Conservation (phyloP, 92 coral and sea anemone species). For the Actinostola sp. region DNA sequence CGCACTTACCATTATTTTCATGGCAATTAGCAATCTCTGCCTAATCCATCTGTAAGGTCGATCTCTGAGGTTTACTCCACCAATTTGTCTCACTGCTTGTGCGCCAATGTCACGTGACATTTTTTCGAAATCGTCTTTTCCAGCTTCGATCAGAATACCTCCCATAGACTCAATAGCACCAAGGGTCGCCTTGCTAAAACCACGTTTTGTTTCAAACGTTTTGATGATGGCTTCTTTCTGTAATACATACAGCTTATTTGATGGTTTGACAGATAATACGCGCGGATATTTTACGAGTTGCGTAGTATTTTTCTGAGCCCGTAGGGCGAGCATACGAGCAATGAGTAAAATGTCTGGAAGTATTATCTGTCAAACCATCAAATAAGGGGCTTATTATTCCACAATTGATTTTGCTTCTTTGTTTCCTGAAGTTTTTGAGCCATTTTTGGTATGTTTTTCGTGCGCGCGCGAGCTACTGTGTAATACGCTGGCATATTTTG, state of each 20-base stretch:
- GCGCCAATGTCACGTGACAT: slow-evolving; percentile 33
- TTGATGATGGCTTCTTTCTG: slow-evolving; percentile 17
- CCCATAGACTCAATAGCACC: slow-evolving; percentile 47
- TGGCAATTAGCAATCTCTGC: slow-evolving; percentile 25
- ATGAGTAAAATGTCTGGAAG: too few relatives aligned
- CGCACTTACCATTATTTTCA: slow-evolving; percentile 59
- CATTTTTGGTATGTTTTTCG: too few relatives aligned
- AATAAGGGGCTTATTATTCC: too few relatives aligned
- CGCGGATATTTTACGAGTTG: too few relatives aligned
- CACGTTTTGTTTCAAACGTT: background rate
- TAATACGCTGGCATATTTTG: too few relatives aligned
- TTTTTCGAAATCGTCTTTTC: slow-evolving; percentile 21
- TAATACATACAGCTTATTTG: background rate
- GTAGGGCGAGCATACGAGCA: too few relatives aligned
- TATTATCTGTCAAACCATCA: too few relatives aligned
- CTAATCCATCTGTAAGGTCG: slow-evolving; percentile 37
- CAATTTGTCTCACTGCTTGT: slow-evolving; percentile 60
- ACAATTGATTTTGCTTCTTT: too few relatives aligned
- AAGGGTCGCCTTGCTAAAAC: background rate
- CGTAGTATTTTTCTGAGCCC: too few relatives aligned
- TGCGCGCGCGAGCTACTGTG: too few relatives aligned
- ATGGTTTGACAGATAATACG: too few relatives aligned
- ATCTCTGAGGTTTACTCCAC: slow-evolving; percentile 30
- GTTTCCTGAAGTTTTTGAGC: too few relatives aligned
- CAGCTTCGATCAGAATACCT: slow-evolving; percentile 34